phyloP scores from a whole-genome alignment of 2,797 vertebrate genomes.

The Gymnothorax javanicus region DNA sequence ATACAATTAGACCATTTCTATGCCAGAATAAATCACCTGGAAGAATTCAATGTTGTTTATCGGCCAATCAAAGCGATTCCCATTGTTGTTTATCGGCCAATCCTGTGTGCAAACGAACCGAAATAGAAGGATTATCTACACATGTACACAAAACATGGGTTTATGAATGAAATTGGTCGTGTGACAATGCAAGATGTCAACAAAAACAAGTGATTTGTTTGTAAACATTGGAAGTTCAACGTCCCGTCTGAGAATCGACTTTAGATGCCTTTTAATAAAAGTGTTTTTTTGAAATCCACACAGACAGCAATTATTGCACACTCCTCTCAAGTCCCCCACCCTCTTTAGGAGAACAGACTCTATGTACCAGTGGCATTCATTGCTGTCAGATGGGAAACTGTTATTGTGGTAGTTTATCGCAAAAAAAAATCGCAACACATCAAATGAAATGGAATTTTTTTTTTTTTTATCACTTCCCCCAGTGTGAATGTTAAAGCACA shows the following conservation, averaged over 20 bases:
- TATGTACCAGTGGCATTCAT: neutral
- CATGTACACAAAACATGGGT: too few relatives aligned
- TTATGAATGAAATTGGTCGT: too few relatives aligned
- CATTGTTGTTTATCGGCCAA: too few relatives aligned
- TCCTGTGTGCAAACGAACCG: too few relatives aligned
- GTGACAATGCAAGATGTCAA: too few relatives aligned
- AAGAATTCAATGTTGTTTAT: neutral
- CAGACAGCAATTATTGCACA: neutral
- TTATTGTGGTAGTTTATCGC: neutral
- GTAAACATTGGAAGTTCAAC: too few relatives aligned
- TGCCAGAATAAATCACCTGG: neutral
- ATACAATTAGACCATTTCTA: constrained; percentile 1
- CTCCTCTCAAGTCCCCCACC: neutral
- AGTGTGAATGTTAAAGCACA: neutral
- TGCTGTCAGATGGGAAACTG: neutral
- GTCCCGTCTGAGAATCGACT: too few relatives aligned
- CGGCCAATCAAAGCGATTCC: too few relatives aligned
- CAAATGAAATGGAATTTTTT: neutral
- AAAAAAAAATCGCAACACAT: neutral
- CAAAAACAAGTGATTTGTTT: too few relatives aligned
- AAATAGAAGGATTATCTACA: too few relatives aligned
- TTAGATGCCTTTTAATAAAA: too few relatives aligned
- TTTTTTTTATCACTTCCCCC: neutral
- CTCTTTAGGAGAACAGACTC: neutral
- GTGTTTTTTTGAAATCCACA: neutral